Evolutionary conservation across 2,797 vertebrate species (phyloP).

Genomic region (Antennarius maculatus): DNA sequence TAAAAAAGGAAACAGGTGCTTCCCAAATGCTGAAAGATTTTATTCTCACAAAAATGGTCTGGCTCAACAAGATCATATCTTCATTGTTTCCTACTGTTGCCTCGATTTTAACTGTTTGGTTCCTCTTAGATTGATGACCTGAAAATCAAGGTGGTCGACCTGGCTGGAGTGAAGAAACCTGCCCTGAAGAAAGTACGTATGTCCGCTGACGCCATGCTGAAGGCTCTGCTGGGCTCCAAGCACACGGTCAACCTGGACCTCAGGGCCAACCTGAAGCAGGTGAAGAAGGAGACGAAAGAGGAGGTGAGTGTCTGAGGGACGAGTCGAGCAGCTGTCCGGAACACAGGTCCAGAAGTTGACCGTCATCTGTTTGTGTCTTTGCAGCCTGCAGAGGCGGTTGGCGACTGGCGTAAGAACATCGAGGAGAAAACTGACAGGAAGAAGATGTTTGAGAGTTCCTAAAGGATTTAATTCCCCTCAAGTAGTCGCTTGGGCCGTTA

Average conservation of each 20-base stretch:
- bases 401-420: conserved; percentile 98
- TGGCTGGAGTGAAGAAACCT: conserved; percentile 95
- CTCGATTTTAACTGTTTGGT: conserved; percentile 7
- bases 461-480: conserved; percentile 44
- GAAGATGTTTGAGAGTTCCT: conserved; percentile 96
- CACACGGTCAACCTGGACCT: conserved; percentile 97
- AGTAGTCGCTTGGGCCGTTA: conserved; percentile 29
- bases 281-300: conserved; percentile 95
- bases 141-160: conserved; percentile 92
- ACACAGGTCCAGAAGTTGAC: neutral
- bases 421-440: conserved; percentile 97
- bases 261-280: conserved; percentile 93
- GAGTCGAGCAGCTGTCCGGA: neutral
- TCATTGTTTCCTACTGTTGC: neutral
- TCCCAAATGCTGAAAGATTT: too few relatives aligned
- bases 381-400: conserved; percentile 79
- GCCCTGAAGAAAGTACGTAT: conserved; percentile 90
- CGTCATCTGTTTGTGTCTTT: conserved; percentile 37
- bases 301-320: conserved; percentile 71
- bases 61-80: too few relatives aligned
- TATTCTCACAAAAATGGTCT: too few relatives aligned
- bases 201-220: conserved; percentile 95
- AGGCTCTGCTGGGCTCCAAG: conserved; percentile 95
- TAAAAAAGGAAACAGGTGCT: too few relatives aligned
- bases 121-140: conserved; percentile 89